A percentile compares a stretch with the other conserved stretches of the same genome.
phyloP scores from a whole-genome alignment of 2,113 vertebrate species.

The Oostethus manadensis region DNA sequence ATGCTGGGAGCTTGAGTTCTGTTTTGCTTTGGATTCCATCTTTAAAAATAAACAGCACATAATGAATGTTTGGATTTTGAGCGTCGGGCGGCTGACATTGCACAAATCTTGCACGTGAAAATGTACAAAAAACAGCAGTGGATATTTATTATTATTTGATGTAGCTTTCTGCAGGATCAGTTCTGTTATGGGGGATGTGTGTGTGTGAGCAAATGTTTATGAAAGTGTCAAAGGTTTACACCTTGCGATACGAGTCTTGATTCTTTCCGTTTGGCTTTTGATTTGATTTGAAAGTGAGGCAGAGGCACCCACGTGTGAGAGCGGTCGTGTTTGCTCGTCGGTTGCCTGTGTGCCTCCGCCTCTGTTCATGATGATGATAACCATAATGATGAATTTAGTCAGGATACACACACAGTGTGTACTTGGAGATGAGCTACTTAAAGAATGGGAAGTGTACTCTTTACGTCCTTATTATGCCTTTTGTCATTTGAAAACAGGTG shows the following conservation, averaged over 20 bases:
- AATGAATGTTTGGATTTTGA: conserved; percentile 40
- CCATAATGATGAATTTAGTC: neutral
- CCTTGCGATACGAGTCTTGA: conserved; percentile 36
- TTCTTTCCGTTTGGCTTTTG: conserved; percentile 26
- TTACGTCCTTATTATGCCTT: conserved; percentile 57
- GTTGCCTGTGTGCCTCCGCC: neutral
- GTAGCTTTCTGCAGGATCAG: neutral
- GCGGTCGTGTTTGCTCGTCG: neutral
- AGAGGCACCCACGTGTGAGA: neutral
- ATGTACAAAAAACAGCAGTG: conserved; percentile 49
- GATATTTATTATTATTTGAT: conserved; percentile 62
- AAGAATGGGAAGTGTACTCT: conserved; percentile 53
- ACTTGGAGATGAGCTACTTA: conserved; percentile 39
- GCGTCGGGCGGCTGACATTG: conserved; percentile 47
- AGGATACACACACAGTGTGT: neutral
- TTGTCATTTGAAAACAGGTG: conserved; percentile 63
- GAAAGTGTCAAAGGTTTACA: conserved; percentile 66
- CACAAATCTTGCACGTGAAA: conserved; percentile 72
- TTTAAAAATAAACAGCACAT: conserved; percentile 35
- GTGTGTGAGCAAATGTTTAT: conserved; percentile 11
- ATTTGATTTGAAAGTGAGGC: conserved; percentile 15
- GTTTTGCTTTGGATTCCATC: conserved; percentile 59
- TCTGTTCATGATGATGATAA: neutral
- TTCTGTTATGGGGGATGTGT: conserved; percentile 28
- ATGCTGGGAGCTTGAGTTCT: conserved; percentile 52